Base-by-base conservation (phyloP, 92 coral and sea anemone genomes). In the Heliopora coerulea region DNA sequence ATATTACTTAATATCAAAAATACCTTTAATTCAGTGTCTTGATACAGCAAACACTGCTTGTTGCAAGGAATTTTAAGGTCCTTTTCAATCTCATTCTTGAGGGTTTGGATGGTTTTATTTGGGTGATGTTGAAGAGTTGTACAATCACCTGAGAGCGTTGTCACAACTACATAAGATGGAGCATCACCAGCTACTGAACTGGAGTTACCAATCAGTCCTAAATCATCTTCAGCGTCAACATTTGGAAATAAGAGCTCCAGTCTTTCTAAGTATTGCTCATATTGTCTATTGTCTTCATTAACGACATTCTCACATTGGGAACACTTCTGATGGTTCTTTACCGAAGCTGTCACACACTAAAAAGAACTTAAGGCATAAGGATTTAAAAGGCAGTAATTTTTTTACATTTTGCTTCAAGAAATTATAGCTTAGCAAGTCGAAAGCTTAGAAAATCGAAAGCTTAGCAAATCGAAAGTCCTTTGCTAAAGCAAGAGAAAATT, bases 1-100 rank as follows among this genome's bases (percentile, higher is more conserved):
- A 73, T 33, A 9, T 18, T 40, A 30, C 32, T 13, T 24, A 56
- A 54, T 21, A 31, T 17, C 27, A 26, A 23, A 9, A 78, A 29
- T 44, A 93, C 98, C 96, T 87, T 84, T 0, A 93, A 78, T 59
- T 89, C 98, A 54, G 75, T 74, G 15, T 90, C 95, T 14, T 85
- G 74, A 66, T 81, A 83, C 76, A 93, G 48, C 19, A 93, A 65
- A 7, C 89, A 83, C 27, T 93, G 98, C 61, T 88, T 83, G 48
- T 85, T 72, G 12, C 87, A 86, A 7, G 59, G 82, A 2, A 82
- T 78, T 1, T 87, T 79, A 8, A 93, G 82, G 24, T 74, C 69
- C 5, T 0, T 18, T 23, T 72, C 34, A 1, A 93, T 73, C 35
- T 6, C 35, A 30, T 0, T 49, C 65, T 93, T 90, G 56, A 93